Evolutionary conservation across 2,888 invertebrate species (phyloP), one percentile per base, ranked within the genome.

Genomic region (Xylophagus ater): DNA sequence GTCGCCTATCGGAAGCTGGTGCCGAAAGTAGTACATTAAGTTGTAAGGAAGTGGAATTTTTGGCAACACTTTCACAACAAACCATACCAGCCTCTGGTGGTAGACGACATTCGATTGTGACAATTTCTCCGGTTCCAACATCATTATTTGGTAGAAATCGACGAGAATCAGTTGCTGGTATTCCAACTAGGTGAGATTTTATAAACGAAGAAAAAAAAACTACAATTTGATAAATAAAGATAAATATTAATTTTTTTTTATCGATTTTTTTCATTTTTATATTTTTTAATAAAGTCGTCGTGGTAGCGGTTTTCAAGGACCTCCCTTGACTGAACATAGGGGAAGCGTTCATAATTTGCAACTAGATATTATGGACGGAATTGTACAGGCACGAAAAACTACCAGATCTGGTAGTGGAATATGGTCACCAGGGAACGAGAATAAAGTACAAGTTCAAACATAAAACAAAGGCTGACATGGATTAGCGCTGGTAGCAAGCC

Each of bases 291-390:
- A 12, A 43, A 63, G 62, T 45, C 61, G 63, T 34, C 57, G 63
- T 18, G 62, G 62, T 42, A 63, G 63, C 32, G 65, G 60, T 24
- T 53, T 67, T n/a, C 57, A 62, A 29, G 81, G 82, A 51, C 78
- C 82, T 34, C 78, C 84, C 42, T 73, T 83, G 42, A 78, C 79
- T 43, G 80, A 80, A 53, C 68, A 78, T 43, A 63, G 72, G 33
- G 83, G 85, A 43, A 85, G 85, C 60, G 74, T 80, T 35, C 86
- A 86, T 60, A 87, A 86, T 57, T 71, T 87, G 23, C 85, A 86
- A 56, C 66, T 87, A 53, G 87, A 87, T 58, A 86, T 87, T 49
- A 86, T 87, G 86, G 87, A 87, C 55, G 85, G 87, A 50, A 87
- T 87, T 51, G 82, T 82, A 17, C 78, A 80, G 53, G 78, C 82